These are phyloP conservation scores for Charina bottae DNA, from an alignment of 2,113 vertebrate genomes.

Conservation along the genomic window DNA sequence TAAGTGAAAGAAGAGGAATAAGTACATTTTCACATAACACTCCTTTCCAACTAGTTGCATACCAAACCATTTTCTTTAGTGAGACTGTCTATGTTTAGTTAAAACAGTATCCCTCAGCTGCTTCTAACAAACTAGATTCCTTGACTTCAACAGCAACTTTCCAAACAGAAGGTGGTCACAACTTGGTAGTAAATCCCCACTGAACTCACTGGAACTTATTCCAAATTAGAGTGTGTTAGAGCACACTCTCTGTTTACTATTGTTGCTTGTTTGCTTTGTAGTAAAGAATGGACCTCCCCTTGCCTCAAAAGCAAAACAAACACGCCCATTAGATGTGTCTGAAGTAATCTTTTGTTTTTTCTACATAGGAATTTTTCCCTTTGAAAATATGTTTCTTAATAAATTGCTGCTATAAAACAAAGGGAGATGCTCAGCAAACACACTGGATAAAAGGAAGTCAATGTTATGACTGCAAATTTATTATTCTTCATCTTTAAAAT, in stretches of 20 bases:
- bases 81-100: not conserved
- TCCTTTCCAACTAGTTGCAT: slow-evolving; percentile 22
- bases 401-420: slow-evolving; percentile 24
- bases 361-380: not conserved
- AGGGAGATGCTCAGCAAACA: slow-evolving; percentile 27
- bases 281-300: not conserved
- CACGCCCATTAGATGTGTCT: not conserved
- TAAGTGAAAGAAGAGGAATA: not conserved
- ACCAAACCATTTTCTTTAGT: slow-evolving; percentile 25
- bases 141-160: not conserved
- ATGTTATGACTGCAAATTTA: not conserved
- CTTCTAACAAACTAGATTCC: not conserved
- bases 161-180: not conserved
- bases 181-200: not conserved
- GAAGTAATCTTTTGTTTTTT: slow-evolving; percentile 5
- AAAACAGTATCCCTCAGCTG: not conserved
- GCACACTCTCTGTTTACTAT: not conserved
- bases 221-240: not conserved
- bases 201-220: not conserved
- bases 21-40: slow-evolving; percentile 36
- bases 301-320: not conserved
- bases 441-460: not conserved
- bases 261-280: not conserved
- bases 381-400: slow-evolving; percentile 32
- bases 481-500: not conserved